Evolutionary conservation across 2,113 vertebrate genomes (phyloP), one percentile per base, ranked within the genome.

Genomic region (Limanda limanda): DNA sequence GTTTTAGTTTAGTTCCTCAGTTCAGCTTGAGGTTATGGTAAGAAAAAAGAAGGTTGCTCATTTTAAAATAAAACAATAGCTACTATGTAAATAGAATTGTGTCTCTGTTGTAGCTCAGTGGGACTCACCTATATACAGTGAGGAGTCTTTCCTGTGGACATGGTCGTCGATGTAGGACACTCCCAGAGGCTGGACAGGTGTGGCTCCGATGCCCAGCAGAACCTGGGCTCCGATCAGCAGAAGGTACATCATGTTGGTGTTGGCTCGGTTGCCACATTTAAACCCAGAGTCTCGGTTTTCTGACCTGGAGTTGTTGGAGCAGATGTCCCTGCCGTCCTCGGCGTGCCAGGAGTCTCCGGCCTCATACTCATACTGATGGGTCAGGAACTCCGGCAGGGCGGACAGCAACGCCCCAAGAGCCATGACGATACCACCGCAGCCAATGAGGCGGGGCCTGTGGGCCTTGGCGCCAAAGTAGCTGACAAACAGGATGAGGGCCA

Each of bases 211-310:
- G 67, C 98, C 98, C 88, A 99, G 93, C 76, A 99, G 96, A 48
- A 99, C 96, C 93, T 99, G 98, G 71, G 98, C 98, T 82, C 97
- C 97, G 37, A 99, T 99, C 79, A 99, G 96, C 91, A 99, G 95
- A 88, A 99, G 95, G 93, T 99, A 99, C 97, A 99, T 98, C 98
- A 99, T 99, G 94, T 99, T 99, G 90, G 98, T 99, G 86, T 97
- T 95, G 77, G 97, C 94, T 75, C 96, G 94, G 90, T 95, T 97
- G 76, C 96, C 95, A 85, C 98, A 99, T 89, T 96, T 95, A 75
- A 96, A 95, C 82, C 96, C 96, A 0, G 95, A 94, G 88, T 97
- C 97, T 81, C 91, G 92, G 88, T 94, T 94, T 42, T 95, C 94
- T 0, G 92, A 92, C 63, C 86, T 84, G 2, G 97, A 94, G 76